Base-by-base conservation (phyloP, 2,888 invertebrate genomes). In the Mimachlamys varia region DNA sequence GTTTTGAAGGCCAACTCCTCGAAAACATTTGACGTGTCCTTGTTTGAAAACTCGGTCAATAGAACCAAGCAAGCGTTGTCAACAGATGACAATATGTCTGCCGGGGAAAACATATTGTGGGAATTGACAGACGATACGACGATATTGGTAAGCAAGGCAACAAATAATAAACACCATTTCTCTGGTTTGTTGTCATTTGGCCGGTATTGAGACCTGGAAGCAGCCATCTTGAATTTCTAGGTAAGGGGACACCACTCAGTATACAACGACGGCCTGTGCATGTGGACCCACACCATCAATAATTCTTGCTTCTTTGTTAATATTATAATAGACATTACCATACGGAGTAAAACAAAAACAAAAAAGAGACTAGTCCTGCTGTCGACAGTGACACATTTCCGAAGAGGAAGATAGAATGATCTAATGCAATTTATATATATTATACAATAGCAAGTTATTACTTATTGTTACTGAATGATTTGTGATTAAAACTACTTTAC, bases 61-160 rank as follows among this genome's bases (percentile, higher is more conserved):
- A 76, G 33, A 10, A 93, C 90, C 91, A 93, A 92, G 89, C 92
- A 92, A 7, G 92, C 90, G 15, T 87, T 90, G 53, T 92, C 91
- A 37, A 92, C 88, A 22, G 92, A 89, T 12, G 90, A 53, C 15
- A 88, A 22, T 22, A 93, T 88, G 12, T 91, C 92, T 55, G 37
- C 27, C 1, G 91, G 90, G 87, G 89, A 62, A 88, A 90, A 91
- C 13, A 91, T 76, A 12, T 76, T 27, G 7, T 76, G 76, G 76
- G 33, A 33, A 76, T 12, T 15, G 7, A 76, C 33, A 76, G 76
- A 76, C 7, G 76, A 27, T 12, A 76, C 15, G 12, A 33, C 27
- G 17, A 76, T 76, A 27, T 33, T 76, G 33, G 0, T 33, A 15
- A 76, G 13, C 33, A 76, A 33, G 13, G 76, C 2, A 76, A 76